Conservation (phyloP, 2,113 vertebrate genomes). For the Thryonomys swinderianus region DNA sequence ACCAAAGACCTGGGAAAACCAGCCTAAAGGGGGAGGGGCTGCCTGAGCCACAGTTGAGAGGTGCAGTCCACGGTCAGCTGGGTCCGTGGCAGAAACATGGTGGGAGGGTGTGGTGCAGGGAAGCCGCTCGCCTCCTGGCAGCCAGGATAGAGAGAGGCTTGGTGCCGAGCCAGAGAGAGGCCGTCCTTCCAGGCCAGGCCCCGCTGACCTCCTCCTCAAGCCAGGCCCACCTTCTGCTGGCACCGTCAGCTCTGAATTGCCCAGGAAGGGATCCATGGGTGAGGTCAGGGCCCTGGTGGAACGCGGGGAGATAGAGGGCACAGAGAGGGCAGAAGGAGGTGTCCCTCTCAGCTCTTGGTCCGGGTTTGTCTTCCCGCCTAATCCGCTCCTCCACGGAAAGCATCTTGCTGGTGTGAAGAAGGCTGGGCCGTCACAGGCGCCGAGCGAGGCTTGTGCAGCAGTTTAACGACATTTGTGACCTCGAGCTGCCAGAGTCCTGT, state of each 20-base stretch:
- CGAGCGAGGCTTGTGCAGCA: background rate
- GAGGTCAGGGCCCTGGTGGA: background rate
- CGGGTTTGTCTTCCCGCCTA: background rate
- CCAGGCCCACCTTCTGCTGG: too few relatives aligned
- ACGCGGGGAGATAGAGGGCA: too few relatives aligned
- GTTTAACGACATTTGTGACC: background rate
- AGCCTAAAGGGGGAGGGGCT: background rate
- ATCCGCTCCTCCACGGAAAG: background rate
- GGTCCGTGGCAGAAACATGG: background rate
- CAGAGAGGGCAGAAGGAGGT: background rate
- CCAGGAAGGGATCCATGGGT: background rate
- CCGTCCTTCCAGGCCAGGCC: too few relatives aligned
- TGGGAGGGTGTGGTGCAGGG: background rate
- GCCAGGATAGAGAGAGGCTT: background rate
- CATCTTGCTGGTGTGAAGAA: background rate
- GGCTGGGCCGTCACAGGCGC: background rate
- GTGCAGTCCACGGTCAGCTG: background rate
- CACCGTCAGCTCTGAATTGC: background rate
- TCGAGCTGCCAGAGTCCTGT: background rate
- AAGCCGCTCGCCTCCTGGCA: background rate
- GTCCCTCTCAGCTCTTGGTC: background rate
- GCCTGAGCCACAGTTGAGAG: background rate
- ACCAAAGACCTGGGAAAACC: background rate
- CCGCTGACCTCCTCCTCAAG: background rate
- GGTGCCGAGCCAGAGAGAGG: background rate